Evolutionary conservation across 2,797 vertebrate genomes (phyloP), one percentile per base, ranked within the genome.

Genomic region (Oophaga sylvatica): DNA sequence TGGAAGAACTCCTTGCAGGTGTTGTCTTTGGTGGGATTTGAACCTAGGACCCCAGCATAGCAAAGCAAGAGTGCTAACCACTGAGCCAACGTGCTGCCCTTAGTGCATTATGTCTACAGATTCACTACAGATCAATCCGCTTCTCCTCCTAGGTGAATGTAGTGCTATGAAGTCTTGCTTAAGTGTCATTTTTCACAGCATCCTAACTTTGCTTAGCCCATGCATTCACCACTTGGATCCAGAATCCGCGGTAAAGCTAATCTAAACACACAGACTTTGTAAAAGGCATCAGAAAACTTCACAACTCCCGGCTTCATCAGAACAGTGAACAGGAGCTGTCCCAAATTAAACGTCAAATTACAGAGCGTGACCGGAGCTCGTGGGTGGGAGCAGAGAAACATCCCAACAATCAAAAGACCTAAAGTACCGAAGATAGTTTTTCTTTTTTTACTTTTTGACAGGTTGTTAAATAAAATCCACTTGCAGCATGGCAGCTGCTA

Each of bases 341-440:
- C 62, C 75, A 84, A 78, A 87, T 71, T 62, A 71, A 13, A 56
- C 81, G 59, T 60, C 35, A 73, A 84, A 88, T 88, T 67, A 75
- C 56, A 84, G 65, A 62, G 48, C n/a, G 70, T 19, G 35, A 68
- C n/a, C n/a, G 71, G 62, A 26, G 71, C 16, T 48, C 6, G 13
- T 53, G n/a, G 65, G 68, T 35, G 68, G 79, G 59, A 77, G 59
- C 48, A 22, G 63, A 80, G 60, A 71, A 57, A 20, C 70, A 22
- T 6, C 70, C 65, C 35, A 45, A 73, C 19, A 45, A 75, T 13
- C 13, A n/a, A n/a, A 76, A 56, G 10, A 56, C 19, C 48, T 16
- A 77, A 86, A 35, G 22, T 26, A 31, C 31, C 22, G 35, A 12
- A 62, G 15, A 26, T 16, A 20, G 35, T 16, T 41, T 63, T 12